Percentiles rank a stretch among this genome's conserved stretches.
phyloP scores from a whole-genome alignment of 1,140 invertebrate species.

The Hermetia illucens region DNA sequence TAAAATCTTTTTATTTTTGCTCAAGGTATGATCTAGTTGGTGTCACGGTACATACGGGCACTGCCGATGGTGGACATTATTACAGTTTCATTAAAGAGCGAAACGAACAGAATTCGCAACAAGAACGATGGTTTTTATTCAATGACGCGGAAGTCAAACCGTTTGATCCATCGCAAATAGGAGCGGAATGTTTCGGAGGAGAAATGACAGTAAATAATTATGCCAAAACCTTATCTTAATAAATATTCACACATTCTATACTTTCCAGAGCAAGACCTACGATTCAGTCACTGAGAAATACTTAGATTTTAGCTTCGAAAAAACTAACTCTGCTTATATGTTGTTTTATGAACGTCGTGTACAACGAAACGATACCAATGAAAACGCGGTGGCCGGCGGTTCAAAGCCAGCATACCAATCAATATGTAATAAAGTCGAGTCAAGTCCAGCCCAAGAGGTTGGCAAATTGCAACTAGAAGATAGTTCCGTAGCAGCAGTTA shows the following conservation, averaged over 20 bases:
- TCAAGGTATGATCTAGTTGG: slow-evolving; percentile 91
- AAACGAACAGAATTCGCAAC: slow-evolving; percentile 38
- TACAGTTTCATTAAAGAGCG: slow-evolving; percentile 90
- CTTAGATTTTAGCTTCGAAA: slow-evolving; percentile 94
- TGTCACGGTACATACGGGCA: slow-evolving; percentile 92
- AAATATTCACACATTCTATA: slow-evolving; percentile 7
- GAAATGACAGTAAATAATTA: slow-evolving; percentile 72
- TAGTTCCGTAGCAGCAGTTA: background rate
- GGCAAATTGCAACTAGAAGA: background rate
- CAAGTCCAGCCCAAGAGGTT: background rate
- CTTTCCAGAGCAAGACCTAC: slow-evolving; percentile 80
- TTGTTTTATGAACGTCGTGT: slow-evolving; percentile 74
- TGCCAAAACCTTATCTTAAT: slow-evolving; percentile 5
- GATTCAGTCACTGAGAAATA: slow-evolving; percentile 93
- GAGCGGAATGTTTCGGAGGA: slow-evolving; percentile 89
- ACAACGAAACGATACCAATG: background rate
- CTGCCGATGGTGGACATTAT: slow-evolving; percentile 92
- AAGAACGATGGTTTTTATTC: slow-evolving; percentile 86
- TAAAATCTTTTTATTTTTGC: slow-evolving; percentile 20
- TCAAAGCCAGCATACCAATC: slow-evolving; percentile 19
- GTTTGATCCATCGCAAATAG: slow-evolving; percentile 88
- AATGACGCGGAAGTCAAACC: slow-evolving; percentile 94
- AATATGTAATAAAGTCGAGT: slow-evolving; percentile 10
- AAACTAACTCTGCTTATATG: slow-evolving; percentile 96
- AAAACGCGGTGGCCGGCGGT: background rate